Percentiles rank a stretch among this genome's conserved stretches.
phyloP scores from a whole-genome alignment of 2,113 vertebrate genomes.

The Tyrannus savana region DNA sequence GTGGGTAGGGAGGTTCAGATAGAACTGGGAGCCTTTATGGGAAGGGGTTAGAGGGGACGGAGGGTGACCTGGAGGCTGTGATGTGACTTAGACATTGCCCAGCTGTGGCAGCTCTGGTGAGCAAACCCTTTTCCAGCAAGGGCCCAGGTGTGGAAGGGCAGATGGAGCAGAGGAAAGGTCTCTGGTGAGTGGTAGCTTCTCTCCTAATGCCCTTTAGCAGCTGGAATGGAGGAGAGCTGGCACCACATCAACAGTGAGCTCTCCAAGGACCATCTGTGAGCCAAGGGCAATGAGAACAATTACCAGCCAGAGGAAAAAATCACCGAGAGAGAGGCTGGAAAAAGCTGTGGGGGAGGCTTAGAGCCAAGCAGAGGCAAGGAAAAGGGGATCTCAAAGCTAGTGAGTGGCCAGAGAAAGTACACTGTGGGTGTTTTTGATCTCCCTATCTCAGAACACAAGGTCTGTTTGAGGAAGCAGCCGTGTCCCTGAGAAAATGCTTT shows the following conservation, averaged over 20 bases:
- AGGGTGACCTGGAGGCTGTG: not conserved
- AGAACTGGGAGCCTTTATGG: not conserved
- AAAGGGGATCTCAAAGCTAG: not conserved
- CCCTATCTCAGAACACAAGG: not conserved
- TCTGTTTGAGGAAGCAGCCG: not conserved
- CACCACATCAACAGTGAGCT: constrained; percentile 6
- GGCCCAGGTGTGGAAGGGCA: not conserved
- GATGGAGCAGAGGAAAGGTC: not conserved
- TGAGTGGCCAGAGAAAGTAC: not conserved
- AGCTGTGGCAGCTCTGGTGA: not conserved
- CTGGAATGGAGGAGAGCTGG: constrained; percentile 41
- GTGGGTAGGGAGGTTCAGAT: constrained; percentile 36
- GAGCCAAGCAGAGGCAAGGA: not conserved
- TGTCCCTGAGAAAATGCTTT: not conserved
- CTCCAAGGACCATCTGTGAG: constrained; percentile 41
- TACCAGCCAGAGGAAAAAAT: constrained; percentile 25
- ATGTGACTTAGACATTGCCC: not conserved
- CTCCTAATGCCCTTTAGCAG: constrained; percentile 24
- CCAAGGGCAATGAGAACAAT: constrained; percentile 54
- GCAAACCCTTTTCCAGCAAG: fast-evolving
- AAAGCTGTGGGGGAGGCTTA: not conserved
- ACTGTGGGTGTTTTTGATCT: not conserved
- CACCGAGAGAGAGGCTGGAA: not conserved
- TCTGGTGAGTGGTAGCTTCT: not conserved
- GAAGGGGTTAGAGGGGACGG: not conserved